Percentiles rank a stretch among this genome's conserved stretches.
These are phyloP conservation scores for Monodelphis domestica DNA, from an alignment of 2,797 vertebrate genomes.

Conservation along the genomic window DNA sequence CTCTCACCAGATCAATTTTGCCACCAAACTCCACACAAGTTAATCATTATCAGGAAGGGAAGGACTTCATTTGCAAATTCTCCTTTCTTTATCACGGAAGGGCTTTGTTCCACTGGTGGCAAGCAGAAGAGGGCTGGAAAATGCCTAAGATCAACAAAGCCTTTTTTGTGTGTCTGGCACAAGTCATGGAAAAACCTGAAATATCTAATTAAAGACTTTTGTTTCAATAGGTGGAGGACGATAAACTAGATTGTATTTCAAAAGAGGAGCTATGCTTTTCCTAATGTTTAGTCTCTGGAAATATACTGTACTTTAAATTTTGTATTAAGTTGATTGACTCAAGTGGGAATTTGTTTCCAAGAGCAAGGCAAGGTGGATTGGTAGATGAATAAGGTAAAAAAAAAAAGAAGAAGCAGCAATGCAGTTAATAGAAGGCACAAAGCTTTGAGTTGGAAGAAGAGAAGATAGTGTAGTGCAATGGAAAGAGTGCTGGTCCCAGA, in stretches of 20 bases:
- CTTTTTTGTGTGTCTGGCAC: background rate
- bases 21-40: background rate
- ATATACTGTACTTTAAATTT: background rate
- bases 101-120: background rate
- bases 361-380: background rate
- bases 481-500: background rate
- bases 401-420: background rate
- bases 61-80: background rate
- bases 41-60: background rate
- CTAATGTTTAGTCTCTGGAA: background rate
- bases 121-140: background rate
- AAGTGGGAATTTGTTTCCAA: background rate
- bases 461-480: background rate
- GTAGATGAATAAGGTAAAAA: background rate
- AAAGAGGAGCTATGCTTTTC: background rate
- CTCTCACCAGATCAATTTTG: constrained; percentile 1
- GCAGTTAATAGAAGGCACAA: background rate
- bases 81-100: background rate
- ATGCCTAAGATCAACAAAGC: background rate
- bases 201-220: constrained; percentile 1
- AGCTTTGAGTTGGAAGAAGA: background rate
- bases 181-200: background rate
- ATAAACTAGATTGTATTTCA: background rate
- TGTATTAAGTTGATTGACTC: background rate
- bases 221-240: background rate